Evolutionary conservation across 2,888 invertebrate species (phyloP), one percentile per base, ranked within the genome.

Genomic region (Euclidia mi): DNA sequence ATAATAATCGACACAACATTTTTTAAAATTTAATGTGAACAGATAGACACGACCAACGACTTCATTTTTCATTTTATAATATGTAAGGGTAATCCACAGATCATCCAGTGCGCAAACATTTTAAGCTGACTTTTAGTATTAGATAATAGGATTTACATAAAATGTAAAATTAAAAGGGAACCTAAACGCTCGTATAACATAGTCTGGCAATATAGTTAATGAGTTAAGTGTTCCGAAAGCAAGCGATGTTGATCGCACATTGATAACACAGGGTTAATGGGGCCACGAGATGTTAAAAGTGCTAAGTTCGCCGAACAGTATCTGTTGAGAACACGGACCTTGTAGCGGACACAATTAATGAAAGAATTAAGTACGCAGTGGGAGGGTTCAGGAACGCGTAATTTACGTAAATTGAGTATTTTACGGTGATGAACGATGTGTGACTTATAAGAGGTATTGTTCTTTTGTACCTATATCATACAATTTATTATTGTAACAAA

Each of bases 191-290:
- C 10, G 10, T 35, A 14, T 35, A 11, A 28, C 7, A 11, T 0
- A 31, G 18, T 28, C 34, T 20, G 43, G 28, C 20, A 10, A 40
- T 20, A 11, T 6, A 29, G 28, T 35, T 60, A 63, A 64, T 47
- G 37, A 57, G 64, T 50, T 18, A 42, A 50, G 37, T 12, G 38
- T 41, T 42, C 57, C 41, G 38, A 63, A 67, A 61, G 34, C 47
- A 44, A 31, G 20, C 45, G 20, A 58, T 64, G 32, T 56, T 49
- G 64, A 64, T 56, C 45, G 50, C 50, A 47, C 46, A 40, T 42
- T 37, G 60, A 61, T 64, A 68, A 64, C 37, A 37, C 37, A 37
- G 47, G 35, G 40, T 57, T 71, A 55, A 71, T 53, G 47, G 45
- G 63, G 51, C 29, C 48, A 56, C 44, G 57, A 55, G 35, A 57